Percentiles rank a stretch among this genome's conserved stretches.
Conservation (phyloP, 1,140 invertebrate genomes). For the Lineus longissimus region DNA sequence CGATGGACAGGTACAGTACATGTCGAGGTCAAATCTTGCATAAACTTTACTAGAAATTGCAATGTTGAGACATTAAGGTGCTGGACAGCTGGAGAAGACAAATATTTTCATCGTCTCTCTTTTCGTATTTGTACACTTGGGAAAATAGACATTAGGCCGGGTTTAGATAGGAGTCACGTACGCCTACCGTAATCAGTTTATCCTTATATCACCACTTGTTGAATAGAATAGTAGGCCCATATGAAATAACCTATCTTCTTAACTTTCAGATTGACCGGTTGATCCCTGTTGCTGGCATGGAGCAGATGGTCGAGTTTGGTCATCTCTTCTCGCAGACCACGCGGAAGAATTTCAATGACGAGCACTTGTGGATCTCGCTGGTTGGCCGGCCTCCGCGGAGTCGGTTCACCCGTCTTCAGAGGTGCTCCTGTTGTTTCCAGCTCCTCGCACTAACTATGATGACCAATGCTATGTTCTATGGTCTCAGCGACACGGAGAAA, state of each 20-base stretch:
- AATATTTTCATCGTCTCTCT: too few species aligned
- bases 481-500: slow-evolving; percentile 23
- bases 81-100: too few species aligned
- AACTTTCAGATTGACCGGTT: slow-evolving; percentile 56
- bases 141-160: too few species aligned
- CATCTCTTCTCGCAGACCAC: slow-evolving; percentile 56
- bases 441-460: slow-evolving; percentile 60
- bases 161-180: too few species aligned
- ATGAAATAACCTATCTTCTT: too few species aligned
- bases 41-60: too few species aligned
- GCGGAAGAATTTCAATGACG: slow-evolving; percentile 57
- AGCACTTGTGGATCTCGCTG: slow-evolving; percentile 62
- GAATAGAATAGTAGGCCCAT: too few species aligned
- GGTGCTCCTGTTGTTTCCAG: slow-evolving; percentile 59
- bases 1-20: slow-evolving; percentile 57
- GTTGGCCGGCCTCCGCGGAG: slow-evolving; percentile 58
- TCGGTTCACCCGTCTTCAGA: slow-evolving; percentile 56
- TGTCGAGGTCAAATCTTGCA: too few species aligned
- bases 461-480: slow-evolving; percentile 61
- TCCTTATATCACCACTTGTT: too few species aligned
- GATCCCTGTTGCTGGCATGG: slow-evolving; percentile 57
- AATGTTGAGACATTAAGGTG: too few species aligned
- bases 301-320: slow-evolving; percentile 55
- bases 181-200: too few species aligned
- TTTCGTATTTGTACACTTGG: too few species aligned